phyloP scores from a whole-genome alignment of 2,113 vertebrate species.

The Enhydra lutris region DNA sequence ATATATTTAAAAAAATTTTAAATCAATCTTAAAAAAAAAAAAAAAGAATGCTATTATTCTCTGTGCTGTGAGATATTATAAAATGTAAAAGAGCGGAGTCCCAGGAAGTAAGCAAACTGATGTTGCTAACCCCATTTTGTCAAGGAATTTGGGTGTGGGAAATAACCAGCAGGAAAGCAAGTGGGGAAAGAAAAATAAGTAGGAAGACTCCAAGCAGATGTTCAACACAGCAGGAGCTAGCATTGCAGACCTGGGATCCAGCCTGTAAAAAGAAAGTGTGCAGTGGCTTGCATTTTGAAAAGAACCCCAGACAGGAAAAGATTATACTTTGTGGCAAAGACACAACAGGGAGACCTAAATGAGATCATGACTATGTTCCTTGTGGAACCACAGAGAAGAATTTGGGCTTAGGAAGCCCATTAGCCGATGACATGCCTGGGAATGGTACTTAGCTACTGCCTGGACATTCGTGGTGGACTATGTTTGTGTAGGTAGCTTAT shows the following conservation, averaged over 20 bases:
- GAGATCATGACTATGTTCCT: conserved; percentile 43
- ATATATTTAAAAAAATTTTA: not conserved
- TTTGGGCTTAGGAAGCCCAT: conserved; percentile 35
- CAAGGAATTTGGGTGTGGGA: conserved; percentile 31
- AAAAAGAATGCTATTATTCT: not conserved
- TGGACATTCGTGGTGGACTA: not conserved
- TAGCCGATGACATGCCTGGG: not conserved
- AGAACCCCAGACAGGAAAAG: conserved; percentile 46
- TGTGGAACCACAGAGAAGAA: conserved; percentile 52
- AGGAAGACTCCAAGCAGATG: conserved; percentile 57
- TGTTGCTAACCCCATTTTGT: conserved; percentile 18
- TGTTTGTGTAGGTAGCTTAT: not conserved
- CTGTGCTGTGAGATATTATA: not conserved
- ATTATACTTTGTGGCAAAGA: conserved; percentile 49
- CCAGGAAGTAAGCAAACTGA: not conserved
- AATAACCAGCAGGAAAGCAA: conserved; percentile 56
- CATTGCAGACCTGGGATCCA: conserved; percentile 11
- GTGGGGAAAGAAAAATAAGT: conserved; percentile 56
- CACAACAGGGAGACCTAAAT: conserved; percentile 49
- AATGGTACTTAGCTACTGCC: not conserved
- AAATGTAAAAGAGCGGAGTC: not conserved
- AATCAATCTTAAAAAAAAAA: not conserved
- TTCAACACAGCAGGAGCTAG: conserved; percentile 50
- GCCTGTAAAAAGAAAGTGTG: conserved; percentile 41
- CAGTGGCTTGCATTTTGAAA: conserved; percentile 52